Conservation (phyloP, 2,113 vertebrate genomes). For the Pantherophis guttatus region DNA sequence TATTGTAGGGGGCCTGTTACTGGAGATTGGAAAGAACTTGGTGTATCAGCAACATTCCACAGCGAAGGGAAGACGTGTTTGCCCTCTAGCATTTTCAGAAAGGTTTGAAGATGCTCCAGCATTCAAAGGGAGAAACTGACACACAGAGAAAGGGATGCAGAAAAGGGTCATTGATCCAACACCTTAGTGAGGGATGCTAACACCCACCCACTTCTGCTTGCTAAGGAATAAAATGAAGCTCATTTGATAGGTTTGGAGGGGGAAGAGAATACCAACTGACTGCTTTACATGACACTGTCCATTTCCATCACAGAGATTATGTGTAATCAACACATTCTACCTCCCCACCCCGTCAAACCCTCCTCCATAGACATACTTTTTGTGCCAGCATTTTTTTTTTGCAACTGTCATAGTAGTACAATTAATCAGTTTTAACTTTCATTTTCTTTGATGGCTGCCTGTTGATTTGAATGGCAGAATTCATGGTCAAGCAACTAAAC, state of each 20-base stretch:
- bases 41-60: constrained; percentile 56
- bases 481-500: neutral
- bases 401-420: constrained; percentile 6
- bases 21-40: constrained; percentile 53
- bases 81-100: constrained; percentile 56
- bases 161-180: constrained; percentile 69
- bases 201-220: constrained; percentile 76
- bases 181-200: constrained; percentile 64
- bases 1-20: constrained; percentile 58
- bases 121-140: neutral
- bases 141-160: constrained; percentile 7
- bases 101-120: neutral
- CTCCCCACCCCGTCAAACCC: neutral
- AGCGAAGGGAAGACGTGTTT: constrained; percentile 35
- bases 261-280: constrained; percentile 22
- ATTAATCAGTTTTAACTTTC: constrained; percentile 1
- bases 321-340: constrained; percentile 28
- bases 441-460: constrained; percentile 1
- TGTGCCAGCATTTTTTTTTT: constrained; percentile 17
- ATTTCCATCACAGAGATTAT: constrained; percentile 38
- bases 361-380: constrained; percentile 11
- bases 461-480: neutral
- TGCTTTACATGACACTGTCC: constrained; percentile 43
- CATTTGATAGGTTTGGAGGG: constrained; percentile 55
- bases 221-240: constrained; percentile 65